These are phyloP conservation scores for Catostylus mosaicus DNA, from an alignment of 30 jellyfish, hydroid and myxozoan species.

Conservation along the genomic window DNA sequence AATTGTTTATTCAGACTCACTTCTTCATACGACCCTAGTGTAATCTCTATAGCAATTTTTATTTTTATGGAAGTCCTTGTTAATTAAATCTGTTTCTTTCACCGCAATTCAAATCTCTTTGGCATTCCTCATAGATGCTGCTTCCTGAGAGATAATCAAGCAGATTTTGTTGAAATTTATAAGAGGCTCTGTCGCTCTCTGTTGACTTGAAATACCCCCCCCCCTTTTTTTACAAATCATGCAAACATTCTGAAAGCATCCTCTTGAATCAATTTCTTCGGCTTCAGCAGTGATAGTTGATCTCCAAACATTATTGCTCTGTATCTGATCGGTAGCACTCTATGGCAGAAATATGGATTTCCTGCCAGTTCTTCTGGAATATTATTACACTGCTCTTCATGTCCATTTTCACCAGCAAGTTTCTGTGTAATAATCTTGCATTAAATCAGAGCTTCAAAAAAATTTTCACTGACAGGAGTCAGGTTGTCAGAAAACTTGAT, in stretches of 20 bases:
- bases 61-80: too few species aligned
- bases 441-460: conserved; percentile 13
- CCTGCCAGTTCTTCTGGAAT: conserved; percentile 18
- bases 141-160: too few species aligned
- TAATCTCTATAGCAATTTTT: too few species aligned
- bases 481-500: too few species aligned
- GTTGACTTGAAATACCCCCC: conserved; percentile 8
- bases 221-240: conserved; percentile 30
- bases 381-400: conserved; percentile 26
- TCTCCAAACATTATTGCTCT: background rate
- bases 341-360: too few species aligned
- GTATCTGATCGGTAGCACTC: background rate
- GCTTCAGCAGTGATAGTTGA: background rate
- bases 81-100: too few species aligned
- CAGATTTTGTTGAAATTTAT: too few species aligned
- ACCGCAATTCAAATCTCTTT: too few species aligned
- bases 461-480: conserved; percentile 32
- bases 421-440: conserved; percentile 30
- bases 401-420: conserved; percentile 24
- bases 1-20: too few species aligned
- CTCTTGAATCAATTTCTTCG: background rate
- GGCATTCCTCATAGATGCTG: too few species aligned
- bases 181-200: background rate
- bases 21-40: too few species aligned
- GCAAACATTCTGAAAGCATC: conserved; percentile 2